phyloP scores from a whole-genome alignment of 2,113 vertebrate genomes.

The Edolisoma coerulescens region DNA sequence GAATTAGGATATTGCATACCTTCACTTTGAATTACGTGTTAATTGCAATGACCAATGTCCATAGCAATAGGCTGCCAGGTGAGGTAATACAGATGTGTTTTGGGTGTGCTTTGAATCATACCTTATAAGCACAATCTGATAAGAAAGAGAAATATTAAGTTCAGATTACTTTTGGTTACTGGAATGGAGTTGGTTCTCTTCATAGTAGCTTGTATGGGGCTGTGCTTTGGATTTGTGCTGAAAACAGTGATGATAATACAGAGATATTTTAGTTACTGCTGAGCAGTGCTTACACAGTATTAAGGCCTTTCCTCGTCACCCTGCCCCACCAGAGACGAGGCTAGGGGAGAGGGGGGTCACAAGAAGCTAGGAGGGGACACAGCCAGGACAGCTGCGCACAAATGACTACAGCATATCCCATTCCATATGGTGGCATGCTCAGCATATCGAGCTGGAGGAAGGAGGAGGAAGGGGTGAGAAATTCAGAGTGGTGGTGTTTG shows the following conservation, averaged over 20 bases:
- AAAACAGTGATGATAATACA: background rate
- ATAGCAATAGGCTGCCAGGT: background rate
- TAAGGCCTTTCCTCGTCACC: background rate
- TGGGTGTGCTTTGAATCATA: background rate
- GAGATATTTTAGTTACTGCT: background rate
- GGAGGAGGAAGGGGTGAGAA: background rate
- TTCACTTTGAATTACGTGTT: background rate
- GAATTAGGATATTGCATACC: background rate
- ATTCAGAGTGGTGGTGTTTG: background rate
- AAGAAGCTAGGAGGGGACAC: background rate
- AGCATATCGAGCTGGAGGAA: background rate
- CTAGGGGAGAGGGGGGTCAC: fast-evolving
- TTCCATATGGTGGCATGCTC: background rate
- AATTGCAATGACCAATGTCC: background rate
- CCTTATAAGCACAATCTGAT: background rate
- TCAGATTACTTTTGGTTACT: background rate
- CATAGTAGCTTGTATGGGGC: background rate
- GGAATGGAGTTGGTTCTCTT: background rate
- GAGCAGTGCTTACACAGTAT: background rate
- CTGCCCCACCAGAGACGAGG: background rate
- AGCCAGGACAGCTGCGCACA: background rate
- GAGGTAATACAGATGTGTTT: background rate
- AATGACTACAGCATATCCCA: too few species aligned
- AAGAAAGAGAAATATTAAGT: background rate
- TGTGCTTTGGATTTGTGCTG: background rate